Base-by-base conservation (phyloP, 1,140 invertebrate species). In the Euschistus heros region DNA sequence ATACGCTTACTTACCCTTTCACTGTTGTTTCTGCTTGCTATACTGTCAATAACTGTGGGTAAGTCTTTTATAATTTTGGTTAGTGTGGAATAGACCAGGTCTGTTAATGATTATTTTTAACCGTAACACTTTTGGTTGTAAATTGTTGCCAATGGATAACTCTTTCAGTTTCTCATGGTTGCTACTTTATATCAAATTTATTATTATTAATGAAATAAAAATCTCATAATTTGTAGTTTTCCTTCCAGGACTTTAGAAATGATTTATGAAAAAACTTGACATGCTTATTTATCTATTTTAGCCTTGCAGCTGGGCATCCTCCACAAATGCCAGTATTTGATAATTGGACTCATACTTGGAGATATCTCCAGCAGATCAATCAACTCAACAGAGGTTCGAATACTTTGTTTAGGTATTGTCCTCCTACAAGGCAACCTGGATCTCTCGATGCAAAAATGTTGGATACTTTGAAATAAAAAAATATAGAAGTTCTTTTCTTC, bases 11-110 rank as follows among this genome's bases (percentile, higher is more conserved):
- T 10, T 94, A 95, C 76, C 91, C 91, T 20, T 84, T 94, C 71
- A 83, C 86, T 74, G 86, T 95, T 17, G 89, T 94, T 0, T 88
- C 88, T 37, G 88, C 89, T 68, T 91, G 91, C 73, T 92, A 92
- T 86, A 82, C 85, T 67, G 86, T 94, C 3, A 87, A 85, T 65
- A 82, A 87, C 62, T 84, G 84, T n/a, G 84, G 83, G 81, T 83
- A 71, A 78, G 78, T 74, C 33, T 3, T 3, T 60, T n/a, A n/a
- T n/a, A n/a, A n/a, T n/a, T n/a, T n/a, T n/a, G n/a, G n/a, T n/a
- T n/a, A n/a, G n/a, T n/a, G n/a, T n/a, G n/a, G n/a, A n/a, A n/a
- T n/a, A n/a, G n/a, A n/a, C n/a, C n/a, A n/a, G n/a, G n/a, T n/a
- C n/a, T n/a, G n/a, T n/a, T n/a, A n/a, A n/a, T n/a, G n/a, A n/a